Evolutionary conservation across 2,113 vertebrate genomes (phyloP), one percentile per base, ranked within the genome.

Genomic region (Monopterus albus): DNA sequence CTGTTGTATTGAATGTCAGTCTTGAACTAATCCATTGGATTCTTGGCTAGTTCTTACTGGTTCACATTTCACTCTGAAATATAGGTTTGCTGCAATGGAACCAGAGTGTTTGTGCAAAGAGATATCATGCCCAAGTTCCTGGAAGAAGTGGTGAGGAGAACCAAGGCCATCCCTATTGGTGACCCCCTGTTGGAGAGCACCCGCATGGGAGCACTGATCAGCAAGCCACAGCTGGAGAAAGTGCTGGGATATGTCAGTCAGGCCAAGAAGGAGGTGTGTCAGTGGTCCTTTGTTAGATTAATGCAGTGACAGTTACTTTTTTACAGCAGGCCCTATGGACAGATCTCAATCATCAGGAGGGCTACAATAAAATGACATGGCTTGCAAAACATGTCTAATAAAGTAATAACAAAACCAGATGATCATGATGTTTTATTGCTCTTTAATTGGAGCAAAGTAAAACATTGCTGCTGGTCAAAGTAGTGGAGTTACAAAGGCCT

Each of bases 71-170:
- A 42, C 12, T 8, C 7, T 52, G 2, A 28, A 15, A 11, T 25
- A 7, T 18, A 99, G 98, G 97, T 99, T 10, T 99, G 97, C 85
- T 97, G 96, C 81, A 99, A 99, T 0, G 98, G 97, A 17, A 99
- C 97, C 0, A 91, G 98, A 5, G 96, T 99, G 9, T 99, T 94
- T 67, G 97, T 99, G 35, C 96, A 99, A 66, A 94, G 86, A 51
- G 94, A 95, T 21, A 95, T 97, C 55, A 47, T 97, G 88, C 91
- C 95, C 5, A 76, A 81, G 62, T 99, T 99, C 87, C 92, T 95
- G 31, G 92, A 96, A 35, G 92, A 94, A 57, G 96, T 99, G 58
- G 95, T 98, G 62, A 95, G 95, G 61, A 93, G 89, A 87, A 96
- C 96, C 5, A 94, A 96, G 80, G 93, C 88, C 64, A 99, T 99